Evolutionary conservation across 2,888 invertebrate genomes (phyloP), one percentile per base, ranked within the genome.

Genomic region (Cheilosia variabilis): DNA sequence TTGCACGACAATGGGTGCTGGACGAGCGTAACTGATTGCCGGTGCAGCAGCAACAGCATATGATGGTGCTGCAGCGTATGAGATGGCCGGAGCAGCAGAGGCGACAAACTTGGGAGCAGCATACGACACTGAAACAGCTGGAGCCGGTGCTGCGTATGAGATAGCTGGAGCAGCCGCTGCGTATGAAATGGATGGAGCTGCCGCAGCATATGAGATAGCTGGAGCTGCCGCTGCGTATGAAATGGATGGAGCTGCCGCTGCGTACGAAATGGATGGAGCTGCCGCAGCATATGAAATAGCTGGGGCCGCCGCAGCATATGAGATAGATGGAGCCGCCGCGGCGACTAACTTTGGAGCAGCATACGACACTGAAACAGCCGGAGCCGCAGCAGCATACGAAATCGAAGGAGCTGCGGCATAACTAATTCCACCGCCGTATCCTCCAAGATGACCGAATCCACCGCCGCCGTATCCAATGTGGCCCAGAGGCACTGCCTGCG

Each of bases 401-500:
- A 91, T 82, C 4, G 90, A 88, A 0, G 90, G 89, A 4, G 88
- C 88, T 13, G 75, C 65, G 2, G 75, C 45, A 22, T 77, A 77
- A 19, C 66, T 76, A 13, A 76, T 76, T 31, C 83, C 83, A 52
- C 60, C 78, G 37, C 68, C 81, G 55, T 79, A 68, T 55, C 86
- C 84, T 55, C 83, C 83, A 17, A 80, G 19, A 37, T 47, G 47
- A 2, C 60, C 69, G 7, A 62, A 68, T 69, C 87, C 87, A 72
- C 84, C 77, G 37, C 79, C 81, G 15, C 89, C 91, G 58, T 90
- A 90, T 6, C 87, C 88, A 66, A 89, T 88, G 45, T 87, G 68
- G 52, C 81, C 88, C 34, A 90, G 87, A 71, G 91, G 91, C 27
- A 88, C 75, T 63, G 91, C 90, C 79, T 88, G 87, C 19, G 90